Base-by-base conservation (phyloP, 2,113 vertebrate species). In the Mungos mungo region DNA sequence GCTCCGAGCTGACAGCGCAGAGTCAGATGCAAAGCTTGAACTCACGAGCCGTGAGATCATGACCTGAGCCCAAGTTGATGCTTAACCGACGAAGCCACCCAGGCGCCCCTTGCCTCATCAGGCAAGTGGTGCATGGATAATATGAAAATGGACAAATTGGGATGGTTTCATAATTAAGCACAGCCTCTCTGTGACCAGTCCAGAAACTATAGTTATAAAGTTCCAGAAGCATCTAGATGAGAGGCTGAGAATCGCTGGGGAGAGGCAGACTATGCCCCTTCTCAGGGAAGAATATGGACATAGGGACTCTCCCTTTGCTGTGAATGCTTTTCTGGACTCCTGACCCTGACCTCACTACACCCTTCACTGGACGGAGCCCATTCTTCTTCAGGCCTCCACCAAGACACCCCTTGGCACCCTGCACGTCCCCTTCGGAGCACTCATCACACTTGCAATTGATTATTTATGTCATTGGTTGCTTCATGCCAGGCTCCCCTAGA, bases 291-390 rank as follows among this genome's bases (percentile, higher is more conserved):
- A 57, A n/a, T 31, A 5, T 27, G 29, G 15, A 8, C 14, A 27
- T 65, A 63, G 29, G 41, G 15, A n/a, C 9, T n/a, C 6, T 33
- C 33, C 50, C 9, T 60, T 29, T 65, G 80, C 71, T 9, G 50
- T 80, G 25, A 66, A 84, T 8, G 31, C n/a, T 35, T 47, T 50
- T 31, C 29, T 57, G 27, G 10, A 41, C 41, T 27, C 76, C 76
- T 19, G 14, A 63, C 38, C 23, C 60, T n/a, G 6, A 9, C 50
- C 47, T 76, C 35, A 25, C 29, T 18, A 50, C 29, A 27, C 33
- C 5, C 52, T 31, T 31, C 63, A 0, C 35, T 3, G 0, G 1
- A 57, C 65, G 47, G 50, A 65, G n/a, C 29, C 0, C 0, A 8
- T 41, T 38, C 47, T 60, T 47, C 38, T 65, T 25, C 15, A 25